Evolutionary conservation across 2,113 vertebrate genomes (phyloP).

Genomic region (Psilopogon haemacephalus): DNA sequence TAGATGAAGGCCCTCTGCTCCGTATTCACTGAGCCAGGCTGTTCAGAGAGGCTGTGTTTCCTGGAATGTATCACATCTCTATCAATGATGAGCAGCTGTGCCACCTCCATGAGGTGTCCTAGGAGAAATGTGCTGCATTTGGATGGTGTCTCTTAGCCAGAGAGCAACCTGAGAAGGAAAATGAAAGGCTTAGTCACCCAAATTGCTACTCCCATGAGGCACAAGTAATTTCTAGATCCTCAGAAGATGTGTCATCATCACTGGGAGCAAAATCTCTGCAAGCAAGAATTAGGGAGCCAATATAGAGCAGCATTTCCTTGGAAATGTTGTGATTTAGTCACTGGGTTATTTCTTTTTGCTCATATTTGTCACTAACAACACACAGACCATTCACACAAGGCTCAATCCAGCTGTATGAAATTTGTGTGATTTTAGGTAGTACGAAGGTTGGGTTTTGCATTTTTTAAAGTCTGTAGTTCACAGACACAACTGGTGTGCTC

Average conservation of each 20-base stretch:
- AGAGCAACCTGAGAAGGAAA: background rate
- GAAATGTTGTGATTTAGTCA: background rate
- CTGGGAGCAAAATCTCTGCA: background rate
- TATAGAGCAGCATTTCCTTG: background rate
- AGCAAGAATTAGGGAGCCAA: background rate
- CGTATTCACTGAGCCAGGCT: background rate
- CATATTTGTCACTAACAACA: background rate
- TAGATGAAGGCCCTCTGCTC: background rate
- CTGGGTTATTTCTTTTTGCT: background rate
- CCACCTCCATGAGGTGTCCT: accelerated
- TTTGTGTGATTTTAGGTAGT: background rate
- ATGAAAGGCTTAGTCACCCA: background rate
- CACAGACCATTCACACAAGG: background rate
- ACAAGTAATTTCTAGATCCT: background rate
- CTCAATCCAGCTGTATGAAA: background rate
- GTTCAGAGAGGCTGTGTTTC: background rate
- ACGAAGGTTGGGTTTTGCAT: background rate
- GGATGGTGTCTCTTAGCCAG: accelerated
- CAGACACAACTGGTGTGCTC: background rate
- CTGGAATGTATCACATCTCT: background rate
- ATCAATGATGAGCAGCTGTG: accelerated
- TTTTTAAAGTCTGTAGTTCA: background rate
- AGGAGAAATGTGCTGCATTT: background rate
- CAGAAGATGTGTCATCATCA: accelerated
- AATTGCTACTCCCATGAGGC: background rate